Conservation (phyloP, 2,888 invertebrate genomes). For the Habroteleia sp. region DNA sequence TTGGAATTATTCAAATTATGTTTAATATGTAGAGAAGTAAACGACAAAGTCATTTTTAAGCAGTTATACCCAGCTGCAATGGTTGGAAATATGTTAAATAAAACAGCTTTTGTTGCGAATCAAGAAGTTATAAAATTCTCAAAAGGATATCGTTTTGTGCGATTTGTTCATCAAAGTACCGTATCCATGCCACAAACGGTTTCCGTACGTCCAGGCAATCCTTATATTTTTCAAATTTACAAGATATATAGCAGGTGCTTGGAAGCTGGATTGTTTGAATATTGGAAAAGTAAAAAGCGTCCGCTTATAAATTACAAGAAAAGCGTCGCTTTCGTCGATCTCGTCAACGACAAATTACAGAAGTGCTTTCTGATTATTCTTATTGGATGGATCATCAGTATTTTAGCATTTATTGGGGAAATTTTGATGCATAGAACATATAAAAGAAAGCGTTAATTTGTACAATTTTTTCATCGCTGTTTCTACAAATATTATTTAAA, state of each 20-base stretch:
- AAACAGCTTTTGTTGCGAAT: conserved; percentile 45
- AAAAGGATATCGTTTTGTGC: conserved; percentile 20
- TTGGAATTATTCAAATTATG: conserved; percentile 32
- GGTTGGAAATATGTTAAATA: conserved; percentile 27
- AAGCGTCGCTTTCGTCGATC: conserved; percentile 19
- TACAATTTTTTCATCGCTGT: too few relatives aligned
- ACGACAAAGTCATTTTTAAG: conserved; percentile 36
- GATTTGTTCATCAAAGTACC: conserved; percentile 17
- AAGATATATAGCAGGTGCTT: conserved; percentile 26
- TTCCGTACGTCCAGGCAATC: conserved; percentile 48
- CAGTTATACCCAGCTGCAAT: conserved; percentile 45
- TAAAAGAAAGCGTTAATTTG: too few relatives aligned
- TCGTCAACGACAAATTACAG: conserved; percentile 53
- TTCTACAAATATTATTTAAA: too few relatives aligned
- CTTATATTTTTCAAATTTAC: conserved; percentile 43
- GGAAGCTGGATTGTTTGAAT: conserved; percentile 48
- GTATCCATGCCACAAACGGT: conserved; percentile 42
- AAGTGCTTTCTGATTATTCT: conserved; percentile 40
- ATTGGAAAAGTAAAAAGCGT: conserved; percentile 39
- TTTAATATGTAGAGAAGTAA: conserved; percentile 13
- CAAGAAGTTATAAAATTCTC: conserved; percentile 42
- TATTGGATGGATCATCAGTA: conserved; percentile 37
- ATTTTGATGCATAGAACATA: not conserved
- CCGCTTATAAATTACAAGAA: not conserved
- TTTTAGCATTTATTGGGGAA: conserved; percentile 13